Evolutionary conservation across 2,888 invertebrate species (phyloP), one percentile per base, ranked within the genome.

Genomic region (Caenorhabditis sp.): DNA sequence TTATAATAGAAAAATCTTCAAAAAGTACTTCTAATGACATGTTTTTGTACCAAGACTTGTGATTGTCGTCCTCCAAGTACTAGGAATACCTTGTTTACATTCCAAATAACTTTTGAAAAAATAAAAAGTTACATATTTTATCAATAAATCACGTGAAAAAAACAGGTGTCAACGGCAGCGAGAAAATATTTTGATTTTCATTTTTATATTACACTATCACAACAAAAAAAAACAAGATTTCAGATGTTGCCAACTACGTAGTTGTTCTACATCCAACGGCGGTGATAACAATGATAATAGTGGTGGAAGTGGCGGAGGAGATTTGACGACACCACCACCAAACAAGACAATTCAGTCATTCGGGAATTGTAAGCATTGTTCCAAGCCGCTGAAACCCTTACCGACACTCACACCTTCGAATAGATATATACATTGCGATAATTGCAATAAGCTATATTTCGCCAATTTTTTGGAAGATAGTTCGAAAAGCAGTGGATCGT

Each of bases 401-500:
- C 78, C 80, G n/a, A 83, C 85, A 0, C 67, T 76, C 10, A 83
- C 82, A 12, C 75, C 82, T 7, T 79, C 79, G 12, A 77, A 70
- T 59, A 78, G 82, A 52, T 83, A 84, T 70, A 75, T 83, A 58
- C 77, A 84, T 63, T 86, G 86, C 63, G 80, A 81, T 49, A 81
- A 76, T 54, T 86, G 86, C 71, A 83, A 84, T 54, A 77, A 80
- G 43, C 63, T 86, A 26, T 85, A 83, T 65, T 71, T 76, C 53
- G 76, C 78, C 56, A 77, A 71, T 43, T 67, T 67, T 43, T 63
- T 70, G 12, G 82, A 82, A 25, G 82, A 80, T 10, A 57, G 56
- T 12, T 49, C 75, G 1, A 77, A 75, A 27, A 43, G 14, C 14
- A 17, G 17, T 17, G 63, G 63, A 23, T 57, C 56, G 63, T 63